Conservation (phyloP, 92 coral and sea anemone genomes). For the Muricea muricata region DNA sequence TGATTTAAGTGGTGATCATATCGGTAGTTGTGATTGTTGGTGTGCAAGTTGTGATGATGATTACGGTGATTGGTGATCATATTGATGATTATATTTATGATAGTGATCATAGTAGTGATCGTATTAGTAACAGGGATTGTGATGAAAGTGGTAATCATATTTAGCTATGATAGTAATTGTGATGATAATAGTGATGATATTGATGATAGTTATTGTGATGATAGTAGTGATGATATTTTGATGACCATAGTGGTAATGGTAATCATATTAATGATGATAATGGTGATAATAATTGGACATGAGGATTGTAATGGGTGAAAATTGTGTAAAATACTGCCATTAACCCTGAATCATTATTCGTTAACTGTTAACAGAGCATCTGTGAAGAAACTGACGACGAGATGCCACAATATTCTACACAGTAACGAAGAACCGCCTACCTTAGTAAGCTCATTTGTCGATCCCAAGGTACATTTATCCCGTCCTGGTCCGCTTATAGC, state of each 20-base stretch:
- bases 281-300: neutral
- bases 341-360: neutral
- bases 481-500: neutral
- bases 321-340: neutral
- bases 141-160: no score
- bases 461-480: neutral
- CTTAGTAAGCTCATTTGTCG: neutral
- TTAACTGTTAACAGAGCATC: conserved; percentile 73
- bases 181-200: neutral
- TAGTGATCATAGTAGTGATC: neutral
- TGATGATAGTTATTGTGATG: neutral
- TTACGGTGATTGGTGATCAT: no score
- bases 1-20: neutral
- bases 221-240: neutral
- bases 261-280: no score
- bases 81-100: no score
- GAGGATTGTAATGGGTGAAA: neutral
- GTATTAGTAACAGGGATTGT: neutral
- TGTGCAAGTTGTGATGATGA: no score
- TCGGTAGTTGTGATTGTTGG: neutral
- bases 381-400: conserved; percentile 84
- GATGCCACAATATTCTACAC: conserved; percentile 76
- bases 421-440: conserved; percentile 83
- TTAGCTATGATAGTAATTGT: neutral
- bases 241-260: no score